phyloP scores from a whole-genome alignment of 2,888 invertebrate genomes.

The Sarcophaga caerulescens region DNA sequence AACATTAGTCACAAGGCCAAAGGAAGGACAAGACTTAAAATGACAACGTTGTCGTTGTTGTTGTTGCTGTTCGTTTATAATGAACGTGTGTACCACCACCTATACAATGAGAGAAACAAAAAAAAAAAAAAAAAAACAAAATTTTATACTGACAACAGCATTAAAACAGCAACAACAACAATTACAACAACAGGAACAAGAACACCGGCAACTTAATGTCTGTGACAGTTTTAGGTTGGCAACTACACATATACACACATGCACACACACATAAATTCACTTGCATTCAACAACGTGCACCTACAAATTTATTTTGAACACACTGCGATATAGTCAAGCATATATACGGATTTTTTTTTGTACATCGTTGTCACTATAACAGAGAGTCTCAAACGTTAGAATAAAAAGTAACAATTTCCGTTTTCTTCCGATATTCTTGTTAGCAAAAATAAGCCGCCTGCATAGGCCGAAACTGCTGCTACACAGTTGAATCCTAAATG shows the following conservation, averaged over 20 bases:
- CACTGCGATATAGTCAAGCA: not conserved
- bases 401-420: too few species aligned
- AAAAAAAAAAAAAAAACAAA: too few species aligned
- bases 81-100: constrained; percentile 53
- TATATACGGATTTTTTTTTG: too few species aligned
- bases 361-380: too few species aligned
- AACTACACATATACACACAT: not conserved
- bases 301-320: constrained; percentile 12
- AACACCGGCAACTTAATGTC: constrained; percentile 66
- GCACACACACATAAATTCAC: not conserved
- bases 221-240: constrained; percentile 63
- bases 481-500: too few species aligned
- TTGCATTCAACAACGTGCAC: constrained; percentile 9
- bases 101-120: constrained; percentile 9
- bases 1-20: constrained; percentile 74
- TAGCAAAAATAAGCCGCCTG: too few species aligned
- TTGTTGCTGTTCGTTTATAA: constrained; percentile 35
- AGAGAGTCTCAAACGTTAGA: too few species aligned
- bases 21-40: constrained; percentile 69
- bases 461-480: too few species aligned
- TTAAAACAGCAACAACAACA: not conserved
- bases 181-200: not conserved
- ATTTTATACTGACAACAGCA: constrained; percentile 54
- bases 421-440: too few species aligned
- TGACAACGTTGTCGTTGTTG: constrained; percentile 32